Evolutionary conservation across 2,888 invertebrate genomes (phyloP).

Genomic region (Aquatica leii): DNA sequence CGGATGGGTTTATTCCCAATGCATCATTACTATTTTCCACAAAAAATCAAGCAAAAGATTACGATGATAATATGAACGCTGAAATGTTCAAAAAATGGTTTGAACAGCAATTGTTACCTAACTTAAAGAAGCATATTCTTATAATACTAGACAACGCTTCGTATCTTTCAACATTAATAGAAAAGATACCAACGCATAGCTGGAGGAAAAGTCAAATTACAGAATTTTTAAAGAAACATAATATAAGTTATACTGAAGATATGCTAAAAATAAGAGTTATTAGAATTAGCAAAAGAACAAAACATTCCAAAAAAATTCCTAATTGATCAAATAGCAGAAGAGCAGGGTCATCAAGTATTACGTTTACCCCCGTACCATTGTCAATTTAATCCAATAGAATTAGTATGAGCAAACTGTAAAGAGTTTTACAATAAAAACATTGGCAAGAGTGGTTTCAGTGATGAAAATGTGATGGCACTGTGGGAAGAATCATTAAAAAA

Average conservation of each 20-base stretch:
- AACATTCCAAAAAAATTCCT: not conserved
- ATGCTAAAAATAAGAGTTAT: not conserved
- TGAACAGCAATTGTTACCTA: not conserved
- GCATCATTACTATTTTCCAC: too few species aligned
- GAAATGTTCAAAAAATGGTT: not conserved
- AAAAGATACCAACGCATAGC: not conserved
- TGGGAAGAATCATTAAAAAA: too few species aligned
- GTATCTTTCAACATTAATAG: too few species aligned
- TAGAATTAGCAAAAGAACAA: not conserved
- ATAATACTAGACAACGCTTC: too few species aligned
- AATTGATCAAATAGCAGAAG: not conserved
- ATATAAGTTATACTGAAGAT: not conserved
- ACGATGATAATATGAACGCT: not conserved
- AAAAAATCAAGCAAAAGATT: not conserved
- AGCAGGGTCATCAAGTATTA: too few species aligned
- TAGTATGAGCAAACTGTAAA: too few species aligned
- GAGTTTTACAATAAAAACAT: too few species aligned
- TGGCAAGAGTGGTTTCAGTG: too few species aligned
- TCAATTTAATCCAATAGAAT: not conserved
- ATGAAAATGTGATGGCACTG: too few species aligned
- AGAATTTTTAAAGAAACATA: not conserved
- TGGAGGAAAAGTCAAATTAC: not conserved
- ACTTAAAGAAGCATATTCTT: too few species aligned
- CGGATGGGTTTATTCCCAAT: too few species aligned
- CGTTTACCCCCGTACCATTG: not conserved